Evolutionary conservation across 2,797 vertebrate genomes (phyloP), one percentile per base, ranked within the genome.

Genomic region (Lateolabrax maculatus): DNA sequence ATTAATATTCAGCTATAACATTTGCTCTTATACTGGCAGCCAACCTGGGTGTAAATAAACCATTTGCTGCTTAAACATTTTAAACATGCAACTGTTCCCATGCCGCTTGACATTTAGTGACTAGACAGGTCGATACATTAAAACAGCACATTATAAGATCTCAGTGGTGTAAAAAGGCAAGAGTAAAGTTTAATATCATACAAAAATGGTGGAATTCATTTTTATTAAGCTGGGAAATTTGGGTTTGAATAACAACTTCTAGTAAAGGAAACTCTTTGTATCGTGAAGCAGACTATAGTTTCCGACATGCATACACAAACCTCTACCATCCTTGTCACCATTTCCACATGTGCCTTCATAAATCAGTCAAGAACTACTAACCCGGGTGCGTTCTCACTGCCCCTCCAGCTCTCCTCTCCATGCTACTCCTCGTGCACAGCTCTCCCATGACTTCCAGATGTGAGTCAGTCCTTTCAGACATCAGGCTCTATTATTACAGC

Each of bases 1-100:
- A 90, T 92, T 87, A 83, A 93, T 90, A 93, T 92, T 92, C 90
- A 90, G 83, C 73, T 82, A 66, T 79, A 92, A 89, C 88, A 90
- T 93, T 93, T 92, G 83, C 87, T 48, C 81, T 76, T 80, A 84
- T 75, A 51, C 56, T 69, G 56, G 74, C 78, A 34, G 66, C 83
- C 62, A 76, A 64, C 85, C 49, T 75, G 41, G 77, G 86, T 68
- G 91, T 91, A 90, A 93, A 93, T 91, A 90, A 90, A 80, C 41
- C 79, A 78, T 90, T 91, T 84, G 84, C 75, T 69, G 85, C 75
- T 90, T 86, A 87, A 92, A 92, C 83, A 87, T 92, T 90, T 88
- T 73, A 55, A 89, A 85, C 77, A 88, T 85, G 75, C 81, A 80
- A 89, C 69, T 73, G 77, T 78, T 87, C 92, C 90, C 91, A 76